phyloP scores from a whole-genome alignment of 2,797 vertebrate genomes.

The Eulemur albifrons region DNA sequence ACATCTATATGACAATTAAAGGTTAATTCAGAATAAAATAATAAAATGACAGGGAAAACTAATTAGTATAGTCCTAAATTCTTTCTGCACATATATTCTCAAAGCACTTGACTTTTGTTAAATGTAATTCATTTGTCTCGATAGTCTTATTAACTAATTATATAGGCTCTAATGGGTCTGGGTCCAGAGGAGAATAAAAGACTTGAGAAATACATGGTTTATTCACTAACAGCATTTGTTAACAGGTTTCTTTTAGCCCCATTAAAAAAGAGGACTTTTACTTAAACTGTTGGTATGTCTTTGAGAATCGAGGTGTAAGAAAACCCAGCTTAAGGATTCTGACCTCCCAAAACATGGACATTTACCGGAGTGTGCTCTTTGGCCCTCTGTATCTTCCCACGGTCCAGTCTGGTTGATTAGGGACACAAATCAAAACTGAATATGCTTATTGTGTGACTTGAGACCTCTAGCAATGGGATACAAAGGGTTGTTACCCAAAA shows the following conservation, averaged over 20 bases:
- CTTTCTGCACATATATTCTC: background rate
- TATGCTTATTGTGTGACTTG: background rate
- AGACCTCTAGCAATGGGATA: background rate
- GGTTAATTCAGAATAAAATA: slow-evolving; percentile 33
- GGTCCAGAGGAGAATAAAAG: background rate
- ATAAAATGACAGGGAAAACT: background rate
- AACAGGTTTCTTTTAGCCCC: background rate
- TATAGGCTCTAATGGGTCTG: background rate
- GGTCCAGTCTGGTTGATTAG: background rate
- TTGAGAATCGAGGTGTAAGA: background rate
- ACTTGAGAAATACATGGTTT: background rate
- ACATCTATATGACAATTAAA: slow-evolving; percentile 21
- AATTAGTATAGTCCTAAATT: background rate
- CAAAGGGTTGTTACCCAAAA: background rate
- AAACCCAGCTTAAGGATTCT: background rate
- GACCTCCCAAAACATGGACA: background rate
- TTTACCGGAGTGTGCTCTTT: background rate
- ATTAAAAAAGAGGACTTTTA: background rate
- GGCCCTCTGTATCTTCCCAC: background rate
- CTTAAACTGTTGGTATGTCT: background rate
- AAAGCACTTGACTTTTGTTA: background rate
- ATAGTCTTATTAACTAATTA: background rate
- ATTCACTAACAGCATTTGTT: background rate
- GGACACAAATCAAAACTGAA: background rate
- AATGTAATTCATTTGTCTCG: background rate